phyloP scores from a whole-genome alignment of 2,797 vertebrate genomes.

The Bryconaethiops microstoma region DNA sequence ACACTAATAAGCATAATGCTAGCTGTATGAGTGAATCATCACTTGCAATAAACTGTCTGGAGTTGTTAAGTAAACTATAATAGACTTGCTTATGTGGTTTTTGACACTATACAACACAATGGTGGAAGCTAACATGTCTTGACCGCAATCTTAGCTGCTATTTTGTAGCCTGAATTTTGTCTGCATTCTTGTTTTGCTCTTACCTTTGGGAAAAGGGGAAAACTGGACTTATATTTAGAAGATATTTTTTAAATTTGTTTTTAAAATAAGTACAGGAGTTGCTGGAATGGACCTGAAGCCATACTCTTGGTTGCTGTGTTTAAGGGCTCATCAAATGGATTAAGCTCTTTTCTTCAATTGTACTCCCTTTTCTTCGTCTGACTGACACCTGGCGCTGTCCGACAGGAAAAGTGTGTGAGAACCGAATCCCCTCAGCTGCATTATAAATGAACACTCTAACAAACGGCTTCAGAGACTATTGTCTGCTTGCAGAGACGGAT shows the following conservation, averaged over 20 bases:
- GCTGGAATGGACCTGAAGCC: not conserved
- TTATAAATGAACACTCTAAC: not conserved
- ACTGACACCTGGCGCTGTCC: not conserved
- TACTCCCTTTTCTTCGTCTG: not conserved
- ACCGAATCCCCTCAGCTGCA: not conserved
- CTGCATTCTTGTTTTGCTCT: no score
- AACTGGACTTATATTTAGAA: no score
- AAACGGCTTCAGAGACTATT: not conserved
- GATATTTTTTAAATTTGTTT: not conserved
- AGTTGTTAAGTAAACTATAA: no score
- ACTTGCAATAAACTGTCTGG: no score
- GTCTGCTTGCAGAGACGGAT: not conserved
- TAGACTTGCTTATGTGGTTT: no score
- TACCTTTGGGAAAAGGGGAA: no score
- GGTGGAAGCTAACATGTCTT: no score
- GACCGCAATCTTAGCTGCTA: no score
- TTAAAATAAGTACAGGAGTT: not conserved
- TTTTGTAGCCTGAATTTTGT: no score
- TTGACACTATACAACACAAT: no score
- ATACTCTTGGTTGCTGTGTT: not conserved
- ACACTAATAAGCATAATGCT: no score
- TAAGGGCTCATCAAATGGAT: not conserved
- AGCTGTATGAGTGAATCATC: no score
- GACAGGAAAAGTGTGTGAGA: not conserved
- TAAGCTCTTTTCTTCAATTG: not conserved